Base-by-base conservation (phyloP, 1,140 invertebrate species). In the Centruroides sculpturatus region DNA sequence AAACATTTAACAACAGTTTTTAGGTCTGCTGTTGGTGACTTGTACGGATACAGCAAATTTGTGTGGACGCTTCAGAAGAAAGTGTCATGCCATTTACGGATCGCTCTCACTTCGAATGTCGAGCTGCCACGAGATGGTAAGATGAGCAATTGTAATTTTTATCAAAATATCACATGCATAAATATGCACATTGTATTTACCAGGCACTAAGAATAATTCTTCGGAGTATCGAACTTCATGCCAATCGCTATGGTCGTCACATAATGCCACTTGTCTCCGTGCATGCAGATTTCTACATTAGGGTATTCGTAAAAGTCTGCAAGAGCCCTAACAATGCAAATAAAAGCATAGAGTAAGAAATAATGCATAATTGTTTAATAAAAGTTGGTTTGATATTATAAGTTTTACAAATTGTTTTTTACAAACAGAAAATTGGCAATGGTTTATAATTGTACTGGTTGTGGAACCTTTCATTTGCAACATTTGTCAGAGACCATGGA, bases 31-130 rank as follows among this genome's bases (percentile, higher is more conserved):
- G n/a, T 81, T 97, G 64, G 83, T 99, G 0, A 99, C 97, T 0
- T 94, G 92, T 34, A 99, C 97, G 0, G 97, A 99, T 73, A 93
- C 95, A 86, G 95, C 93, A 3, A 85, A 98, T 10, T 75, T 99
- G 53, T 94, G 92, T 66, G 97, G 97, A 1, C 98, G 96, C 77
- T 82, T 84, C 4, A 85, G 90, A 1, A 94, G 98, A 75, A 90
- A 92, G 0, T 98, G 92, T 72, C 89, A 85, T 70, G 81, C 83
- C 0, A 97, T 97, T 78, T 99, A 99, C 75, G 94, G 94, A 4
- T 82, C 92, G 8, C 78, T 97, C 59, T 89, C 94, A 3, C 71
- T 98, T 8, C 85, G 84, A 68, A 84, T 83, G 11, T 91, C 88
- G 71, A 82, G 82, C 64, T 98, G 94, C 70, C 96, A 99, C 78